Percentiles rank a stretch among this genome's conserved stretches.
Conservation (phyloP, 2,888 invertebrate genomes). For the Odontomyia ornata region DNA sequence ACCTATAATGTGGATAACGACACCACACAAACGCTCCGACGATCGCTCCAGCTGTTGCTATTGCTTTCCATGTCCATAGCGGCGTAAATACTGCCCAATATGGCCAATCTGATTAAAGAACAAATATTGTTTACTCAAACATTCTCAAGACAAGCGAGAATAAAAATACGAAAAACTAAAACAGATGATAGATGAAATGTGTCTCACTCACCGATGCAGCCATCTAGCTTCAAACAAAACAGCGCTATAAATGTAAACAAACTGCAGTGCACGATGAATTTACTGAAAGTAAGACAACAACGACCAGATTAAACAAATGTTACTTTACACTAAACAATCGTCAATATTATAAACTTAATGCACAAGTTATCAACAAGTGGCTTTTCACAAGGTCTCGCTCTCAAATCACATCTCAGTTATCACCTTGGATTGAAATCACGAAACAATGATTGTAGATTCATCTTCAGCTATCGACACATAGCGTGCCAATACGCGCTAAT, state of each 20-base stretch:
- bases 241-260: constrained; percentile 90
- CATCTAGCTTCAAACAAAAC: constrained; percentile 90
- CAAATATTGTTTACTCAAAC: background rate
- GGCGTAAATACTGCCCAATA: constrained; percentile 97
- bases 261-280: constrained; percentile 95
- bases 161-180: background rate
- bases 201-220: constrained; percentile 68
- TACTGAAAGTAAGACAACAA: constrained; percentile 74
- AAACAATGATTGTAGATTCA: constrained; percentile 89
- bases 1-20: constrained; percentile 95
- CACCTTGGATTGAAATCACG: constrained; percentile 94
- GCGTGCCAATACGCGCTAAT: background rate
- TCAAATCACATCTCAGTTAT: constrained; percentile 47
- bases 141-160: background rate
- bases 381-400: background rate
- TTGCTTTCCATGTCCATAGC: constrained; percentile 95
- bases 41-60: constrained; percentile 89
- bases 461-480: constrained; percentile 57
- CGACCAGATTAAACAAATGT: background rate
- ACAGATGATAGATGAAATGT: background rate
- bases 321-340: background rate
- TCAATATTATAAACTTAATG: constrained; percentile 1
- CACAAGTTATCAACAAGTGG: constrained; percentile 45
- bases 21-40: constrained; percentile 96
- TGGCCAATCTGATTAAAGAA: constrained; percentile 74